Evolutionary conservation across 2,113 vertebrate genomes (phyloP), one percentile per base, ranked within the genome.

Genomic region (Monopterus albus): DNA sequence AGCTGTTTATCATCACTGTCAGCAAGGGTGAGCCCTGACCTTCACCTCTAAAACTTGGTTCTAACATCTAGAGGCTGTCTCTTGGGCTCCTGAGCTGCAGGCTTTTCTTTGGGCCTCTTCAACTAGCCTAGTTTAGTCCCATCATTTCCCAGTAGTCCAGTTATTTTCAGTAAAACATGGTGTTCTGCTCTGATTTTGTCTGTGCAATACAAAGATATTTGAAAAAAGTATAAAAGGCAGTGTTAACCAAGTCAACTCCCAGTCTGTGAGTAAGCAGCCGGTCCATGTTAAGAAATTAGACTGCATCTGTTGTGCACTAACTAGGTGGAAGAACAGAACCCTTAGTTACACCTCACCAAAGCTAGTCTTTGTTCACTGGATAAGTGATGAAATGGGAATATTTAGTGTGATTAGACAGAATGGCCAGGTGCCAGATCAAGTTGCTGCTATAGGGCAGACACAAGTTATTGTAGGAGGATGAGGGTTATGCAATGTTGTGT

Each of bases 41-140:
- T 59, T 57, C 29, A n/a, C 29, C 65, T 65, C 12, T 47, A 18
- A 66, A 84, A 46, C 53, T 33, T 68, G 63, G 11, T 63, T 57
- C 21, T 18, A 25, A 38, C 72, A 63, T 52, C 29, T 43, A 29
- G 33, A 62, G 73, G 49, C 71, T n/a, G n/a, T n/a, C 71, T 70
- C 57, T 36, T 6, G 1, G 49, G 26, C 68, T 72, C 39, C 47
- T 42, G 47, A 55, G 75, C 81, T 18, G 20, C 39, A 33, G 52
- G 82, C 78, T 78, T 79, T 78, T 65, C 79, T 78, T 42, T 11
- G 17, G 66, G 55, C 67, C 53, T 72, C 56, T 66, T 42, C 43
- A 56, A 66, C 59, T 86, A 87, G 75, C 88, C 88, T 81, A 90
- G 57, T 90, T 92, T 77, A 46, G 69, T 75, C 66, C 26, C 42